Conservation (phyloP, 2,888 invertebrate species). For the Podabrus alpinus region DNA sequence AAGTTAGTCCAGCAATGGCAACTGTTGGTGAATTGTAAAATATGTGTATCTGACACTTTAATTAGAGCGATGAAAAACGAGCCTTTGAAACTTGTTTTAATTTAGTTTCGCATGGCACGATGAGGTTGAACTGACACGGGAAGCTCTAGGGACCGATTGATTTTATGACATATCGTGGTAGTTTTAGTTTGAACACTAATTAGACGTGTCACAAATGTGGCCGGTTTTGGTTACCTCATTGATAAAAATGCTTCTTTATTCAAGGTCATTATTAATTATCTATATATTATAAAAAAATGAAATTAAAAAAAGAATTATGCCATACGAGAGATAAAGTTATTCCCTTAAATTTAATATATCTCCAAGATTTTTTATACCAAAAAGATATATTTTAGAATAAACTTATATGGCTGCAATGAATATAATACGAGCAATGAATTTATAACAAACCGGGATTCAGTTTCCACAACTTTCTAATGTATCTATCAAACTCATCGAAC, state of each 20-base stretch:
- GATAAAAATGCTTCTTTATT: neutral
- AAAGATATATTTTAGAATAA: neutral
- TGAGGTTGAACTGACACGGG: conserved; percentile 29
- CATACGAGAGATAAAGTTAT: neutral
- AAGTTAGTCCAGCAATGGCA: conserved; percentile 33
- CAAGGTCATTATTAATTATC: neutral
- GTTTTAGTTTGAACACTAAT: conserved; percentile 23
- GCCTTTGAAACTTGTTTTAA: conserved; percentile 53
- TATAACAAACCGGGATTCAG: neutral
- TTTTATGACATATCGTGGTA: conserved; percentile 32
- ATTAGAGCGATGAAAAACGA: conserved; percentile 54
- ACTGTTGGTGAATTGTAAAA: conserved; percentile 47
- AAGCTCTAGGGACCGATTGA: conserved; percentile 29
- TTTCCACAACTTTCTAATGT: neutral
- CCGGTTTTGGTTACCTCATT: conserved; percentile 26
- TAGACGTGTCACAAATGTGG: conserved; percentile 13
- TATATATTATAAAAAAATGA: too few relatives aligned
- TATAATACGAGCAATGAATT: neutral
- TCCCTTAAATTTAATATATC: neutral
- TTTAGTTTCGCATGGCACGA: conserved; percentile 44
- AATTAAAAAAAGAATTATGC: too few relatives aligned
- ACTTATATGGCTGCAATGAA: neutral
- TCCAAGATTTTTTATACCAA: neutral
- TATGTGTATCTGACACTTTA: conserved; percentile 53
- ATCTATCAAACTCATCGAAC: neutral